phyloP scores from a whole-genome alignment of 2,113 vertebrate genomes.

The Lasiurus cinereus region DNA sequence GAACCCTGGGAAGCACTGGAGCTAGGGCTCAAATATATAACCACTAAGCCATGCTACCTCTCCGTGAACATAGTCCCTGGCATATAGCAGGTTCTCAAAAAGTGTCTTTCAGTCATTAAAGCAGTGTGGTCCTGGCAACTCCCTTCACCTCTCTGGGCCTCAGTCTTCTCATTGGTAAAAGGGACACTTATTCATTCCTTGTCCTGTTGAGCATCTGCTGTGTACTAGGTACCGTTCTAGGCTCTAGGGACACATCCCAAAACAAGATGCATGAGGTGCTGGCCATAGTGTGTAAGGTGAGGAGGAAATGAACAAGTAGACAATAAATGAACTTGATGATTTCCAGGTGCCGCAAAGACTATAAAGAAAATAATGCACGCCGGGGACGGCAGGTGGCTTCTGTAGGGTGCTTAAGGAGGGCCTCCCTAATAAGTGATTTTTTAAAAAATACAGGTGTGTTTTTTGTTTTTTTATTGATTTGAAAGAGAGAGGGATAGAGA shows the following conservation, averaged over 20 bases:
- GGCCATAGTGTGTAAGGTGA: accelerated
- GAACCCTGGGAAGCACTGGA: not conserved
- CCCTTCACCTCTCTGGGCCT: not conserved
- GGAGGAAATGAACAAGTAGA: not conserved
- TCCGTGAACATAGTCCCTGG: not conserved
- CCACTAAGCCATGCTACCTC: not conserved
- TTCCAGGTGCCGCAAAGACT: not conserved
- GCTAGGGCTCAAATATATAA: not conserved
- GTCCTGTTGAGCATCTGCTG: not conserved
- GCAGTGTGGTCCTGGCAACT: not conserved
- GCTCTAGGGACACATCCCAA: not conserved
- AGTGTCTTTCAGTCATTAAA: not conserved
- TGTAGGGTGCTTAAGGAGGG: not conserved
- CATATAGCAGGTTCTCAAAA: not conserved
- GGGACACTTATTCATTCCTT: no score
- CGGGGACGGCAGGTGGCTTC: no score
- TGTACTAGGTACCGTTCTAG: not conserved
- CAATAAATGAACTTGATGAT: not conserved
- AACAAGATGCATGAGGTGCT: not conserved
- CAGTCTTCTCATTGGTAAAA: not conserved
- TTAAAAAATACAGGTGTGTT: no score
- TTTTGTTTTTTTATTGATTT: no score
- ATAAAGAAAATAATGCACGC: not conserved
- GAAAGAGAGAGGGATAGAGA: no score
- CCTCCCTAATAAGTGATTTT: not conserved